Conservation (phyloP, 2,888 invertebrate genomes). For the Lasiommata megera region DNA sequence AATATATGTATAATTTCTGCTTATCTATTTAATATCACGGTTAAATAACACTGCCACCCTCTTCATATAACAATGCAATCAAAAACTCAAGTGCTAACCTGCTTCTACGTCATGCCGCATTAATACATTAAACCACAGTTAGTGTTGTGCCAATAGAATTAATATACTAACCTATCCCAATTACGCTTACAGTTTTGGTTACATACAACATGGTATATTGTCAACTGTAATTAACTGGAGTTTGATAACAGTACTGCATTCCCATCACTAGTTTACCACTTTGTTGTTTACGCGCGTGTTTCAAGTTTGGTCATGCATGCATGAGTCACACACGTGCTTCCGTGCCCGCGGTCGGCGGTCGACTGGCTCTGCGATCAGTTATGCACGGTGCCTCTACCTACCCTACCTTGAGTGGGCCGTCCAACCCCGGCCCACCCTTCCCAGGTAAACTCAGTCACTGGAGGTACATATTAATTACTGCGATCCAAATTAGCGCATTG, state of each 20-base stretch:
- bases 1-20: no score
- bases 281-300: constrained; percentile 18
- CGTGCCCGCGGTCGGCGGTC: constrained; percentile 52
- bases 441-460: constrained; percentile 41
- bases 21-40: background rate
- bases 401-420: constrained; percentile 32
- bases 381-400: constrained; percentile 37
- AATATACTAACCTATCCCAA: constrained; percentile 18
- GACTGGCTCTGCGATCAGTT: constrained; percentile 47
- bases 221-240: background rate
- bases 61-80: constrained; percentile 9
- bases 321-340: constrained; percentile 36
- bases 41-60: background rate
- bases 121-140: constrained; percentile 24
- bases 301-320: constrained; percentile 47
- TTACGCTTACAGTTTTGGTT: background rate
- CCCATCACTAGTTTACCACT: constrained; percentile 25
- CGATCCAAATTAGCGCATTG: constrained; percentile 65
- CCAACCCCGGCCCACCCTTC: constrained; percentile 38
- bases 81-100: constrained; percentile 1
- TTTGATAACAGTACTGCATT: constrained; percentile 20
- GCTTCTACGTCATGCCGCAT: constrained; percentile 21
- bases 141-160: constrained; percentile 10
- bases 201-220: background rate
- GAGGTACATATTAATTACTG: constrained; percentile 69